Base-by-base conservation (phyloP, 2,888 invertebrate species). In the Nycteola revayana region DNA sequence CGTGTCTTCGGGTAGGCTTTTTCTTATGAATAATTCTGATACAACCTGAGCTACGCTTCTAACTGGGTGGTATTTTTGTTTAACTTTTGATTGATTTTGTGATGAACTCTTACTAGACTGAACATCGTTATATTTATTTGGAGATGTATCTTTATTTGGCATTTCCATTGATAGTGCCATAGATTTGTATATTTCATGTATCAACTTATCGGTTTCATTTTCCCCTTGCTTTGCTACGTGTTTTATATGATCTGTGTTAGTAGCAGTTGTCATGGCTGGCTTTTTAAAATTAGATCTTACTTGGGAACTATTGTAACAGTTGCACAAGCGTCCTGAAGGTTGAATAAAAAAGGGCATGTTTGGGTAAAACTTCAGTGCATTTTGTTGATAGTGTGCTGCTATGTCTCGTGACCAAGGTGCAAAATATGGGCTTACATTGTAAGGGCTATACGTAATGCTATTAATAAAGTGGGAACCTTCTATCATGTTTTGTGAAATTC, bases 131-230 rank as follows among this genome's bases (percentile, higher is more conserved):
- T 49, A 61, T 34, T 68, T 66, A 29, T 60, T 71, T 1, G 41
- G 31, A 1, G 76, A 67, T 5, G 62, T 59, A 14, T 66, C 68
- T 49, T 73, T 75, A n/a, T 53, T 53, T 1, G 67, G 61, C 17
- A 55, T 48, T 8, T 72, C 71, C 43, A 74, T 39, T 28, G 70
- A 70, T 2, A 75, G 38, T 9, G 80, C 73, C 42, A 86, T 66
- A 0, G 86, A 83, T 42, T 81, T 83, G 51, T 87, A 86, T 56
- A 86, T 86, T 59, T 86, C 85, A 50, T 80, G 75, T 10, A 86
- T 84, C 10, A 86, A 60, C 35, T 75, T 75, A 24, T 81, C 71
- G 1, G 84, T 82, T 67, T 84, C 84, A 32, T 7, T 42, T 7
- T 7, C 7, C 2, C 2, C 21, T 21, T 2, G n/a, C 50, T 10